Percentiles rank a stretch among this genome's conserved stretches.
phyloP scores from a whole-genome alignment of 2,797 vertebrate species.

The Neoniphon sammara region DNA sequence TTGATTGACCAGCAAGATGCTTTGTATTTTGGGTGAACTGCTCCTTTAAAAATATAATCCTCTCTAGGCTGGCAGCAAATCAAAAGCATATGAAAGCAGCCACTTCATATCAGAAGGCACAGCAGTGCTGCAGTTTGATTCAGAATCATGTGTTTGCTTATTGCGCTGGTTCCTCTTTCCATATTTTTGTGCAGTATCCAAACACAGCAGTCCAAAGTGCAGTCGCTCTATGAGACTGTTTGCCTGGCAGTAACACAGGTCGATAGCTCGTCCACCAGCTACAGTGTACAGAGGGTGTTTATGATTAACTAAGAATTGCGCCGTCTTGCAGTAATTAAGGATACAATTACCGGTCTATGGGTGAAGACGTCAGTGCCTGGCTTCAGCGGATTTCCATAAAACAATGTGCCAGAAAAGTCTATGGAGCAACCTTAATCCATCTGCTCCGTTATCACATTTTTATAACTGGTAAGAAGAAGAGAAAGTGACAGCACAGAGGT shows the following conservation, averaged over 20 bases:
- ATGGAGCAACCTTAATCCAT: background rate
- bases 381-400: background rate
- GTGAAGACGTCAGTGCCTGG: constrained; percentile 6
- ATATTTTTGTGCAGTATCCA: background rate
- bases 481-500: background rate
- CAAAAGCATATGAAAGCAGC: background rate
- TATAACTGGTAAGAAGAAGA: background rate
- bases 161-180: background rate
- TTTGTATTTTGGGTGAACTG: too few relatives aligned
- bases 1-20: too few relatives aligned
- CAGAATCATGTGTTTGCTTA: background rate
- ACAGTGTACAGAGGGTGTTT: constrained; percentile 64
- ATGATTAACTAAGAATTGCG: constrained; percentile 79
- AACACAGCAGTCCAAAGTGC: constrained; percentile 66
- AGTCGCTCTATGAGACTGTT: constrained; percentile 22
- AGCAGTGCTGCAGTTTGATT: background rate
- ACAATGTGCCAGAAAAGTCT: background rate
- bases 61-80: background rate
- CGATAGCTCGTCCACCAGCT: constrained; percentile 37
- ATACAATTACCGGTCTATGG: constrained; percentile 12
- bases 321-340: constrained; percentile 37
- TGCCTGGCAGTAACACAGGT: constrained; percentile 25
- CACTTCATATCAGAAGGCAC: background rate
- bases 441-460: background rate
- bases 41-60: too few relatives aligned